Conservation (phyloP, 2,797 vertebrate genomes). For the Pempheris klunzingeri region DNA sequence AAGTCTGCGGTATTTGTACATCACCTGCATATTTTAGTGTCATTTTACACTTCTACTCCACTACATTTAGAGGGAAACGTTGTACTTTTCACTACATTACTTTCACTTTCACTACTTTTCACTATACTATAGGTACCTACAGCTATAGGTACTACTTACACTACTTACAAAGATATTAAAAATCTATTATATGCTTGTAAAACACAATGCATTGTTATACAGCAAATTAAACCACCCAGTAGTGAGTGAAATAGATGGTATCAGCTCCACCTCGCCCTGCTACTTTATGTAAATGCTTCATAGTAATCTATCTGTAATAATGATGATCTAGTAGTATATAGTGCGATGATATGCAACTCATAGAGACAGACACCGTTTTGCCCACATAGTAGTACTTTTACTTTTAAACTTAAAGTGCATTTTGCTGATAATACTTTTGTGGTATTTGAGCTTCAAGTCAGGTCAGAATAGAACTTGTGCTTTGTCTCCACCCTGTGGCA, state of each 20-base stretch:
- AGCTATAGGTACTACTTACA: background rate
- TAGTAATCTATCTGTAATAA: background rate
- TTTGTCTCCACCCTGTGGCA: conserved; percentile 77
- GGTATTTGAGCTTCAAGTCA: background rate
- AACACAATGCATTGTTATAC: background rate
- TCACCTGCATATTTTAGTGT: background rate
- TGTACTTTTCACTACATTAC: background rate
- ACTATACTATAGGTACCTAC: background rate
- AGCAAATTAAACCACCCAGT: background rate
- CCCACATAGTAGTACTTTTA: background rate
- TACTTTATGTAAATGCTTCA: background rate
- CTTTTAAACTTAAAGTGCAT: background rate
- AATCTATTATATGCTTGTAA: background rate
- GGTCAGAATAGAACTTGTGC: background rate
- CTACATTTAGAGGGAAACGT: too few species aligned
- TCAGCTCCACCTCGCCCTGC: background rate
- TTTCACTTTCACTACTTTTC: too few species aligned
- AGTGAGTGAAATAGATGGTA: background rate
- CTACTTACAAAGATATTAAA: background rate
- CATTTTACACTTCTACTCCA: background rate
- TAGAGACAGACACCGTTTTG: background rate
- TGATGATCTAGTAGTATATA: background rate
- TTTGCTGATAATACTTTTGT: too few species aligned
- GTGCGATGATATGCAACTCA: background rate
- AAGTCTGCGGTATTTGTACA: background rate